These are phyloP conservation scores for Stenchaetothrips biformis DNA, from an alignment of 2,888 invertebrate genomes.

Conservation along the genomic window DNA sequence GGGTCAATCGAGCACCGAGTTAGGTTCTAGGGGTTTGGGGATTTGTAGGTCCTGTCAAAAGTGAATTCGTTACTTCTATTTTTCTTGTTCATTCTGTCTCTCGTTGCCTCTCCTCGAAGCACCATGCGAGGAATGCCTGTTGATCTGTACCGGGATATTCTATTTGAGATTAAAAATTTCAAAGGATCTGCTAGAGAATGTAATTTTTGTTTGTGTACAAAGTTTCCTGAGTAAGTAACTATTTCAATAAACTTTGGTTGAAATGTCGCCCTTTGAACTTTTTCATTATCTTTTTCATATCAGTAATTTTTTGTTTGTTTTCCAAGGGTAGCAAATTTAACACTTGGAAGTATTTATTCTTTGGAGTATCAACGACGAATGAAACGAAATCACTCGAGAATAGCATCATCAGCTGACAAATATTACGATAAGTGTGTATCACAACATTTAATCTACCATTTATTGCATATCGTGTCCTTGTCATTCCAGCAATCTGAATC, in stretches of 20 bases:
- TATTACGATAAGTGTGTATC: neutral
- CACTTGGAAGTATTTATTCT: neutral
- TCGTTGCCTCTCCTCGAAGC: too few species aligned
- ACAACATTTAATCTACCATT: too few species aligned
- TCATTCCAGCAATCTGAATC: too few species aligned
- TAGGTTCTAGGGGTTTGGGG: too few species aligned
- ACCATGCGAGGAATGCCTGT: neutral
- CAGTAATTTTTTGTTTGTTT: neutral
- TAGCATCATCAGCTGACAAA: neutral
- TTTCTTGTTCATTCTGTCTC: too few species aligned
- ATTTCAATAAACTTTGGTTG: neutral
- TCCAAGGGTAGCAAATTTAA: neutral
- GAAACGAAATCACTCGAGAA: neutral
- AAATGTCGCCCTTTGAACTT: neutral
- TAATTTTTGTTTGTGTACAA: neutral
- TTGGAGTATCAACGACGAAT: neutral
- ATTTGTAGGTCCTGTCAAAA: too few species aligned
- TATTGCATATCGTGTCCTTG: too few species aligned
- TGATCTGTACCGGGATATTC: neutral
- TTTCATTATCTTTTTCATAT: neutral
- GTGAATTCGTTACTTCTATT: too few species aligned
- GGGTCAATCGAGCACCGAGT: too few species aligned
- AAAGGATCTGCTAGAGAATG: constrained; percentile 16
- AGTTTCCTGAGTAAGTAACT: neutral
- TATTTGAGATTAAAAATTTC: neutral